A percentile compares a stretch with the other conserved stretches of the same genome.
Evolutionary conservation across 2,797 vertebrate species (phyloP).

Genomic region (Hybognathus amarus): DNA sequence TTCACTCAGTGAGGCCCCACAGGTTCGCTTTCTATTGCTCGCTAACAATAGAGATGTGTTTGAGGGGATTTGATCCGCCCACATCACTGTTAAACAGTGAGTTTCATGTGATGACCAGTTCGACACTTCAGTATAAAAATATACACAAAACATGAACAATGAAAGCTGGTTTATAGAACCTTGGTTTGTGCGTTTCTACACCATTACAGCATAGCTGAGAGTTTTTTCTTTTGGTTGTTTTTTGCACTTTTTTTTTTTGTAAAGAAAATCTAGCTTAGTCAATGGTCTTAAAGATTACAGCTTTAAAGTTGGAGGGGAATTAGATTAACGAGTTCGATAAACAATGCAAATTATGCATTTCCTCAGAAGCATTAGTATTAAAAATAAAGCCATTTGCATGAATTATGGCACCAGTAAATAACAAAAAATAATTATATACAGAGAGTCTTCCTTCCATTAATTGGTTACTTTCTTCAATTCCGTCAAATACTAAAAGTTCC

Average conservation of each 20-base stretch:
- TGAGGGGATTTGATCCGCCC: conserved; percentile 28
- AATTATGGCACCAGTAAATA: conserved; percentile 62
- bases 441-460: conserved; percentile 36
- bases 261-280: conserved; percentile 51
- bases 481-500: conserved; percentile 2
- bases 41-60: conserved; percentile 36
- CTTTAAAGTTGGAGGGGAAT: conserved; percentile 23
- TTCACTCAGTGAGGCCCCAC: not conserved
- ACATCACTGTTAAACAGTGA: conserved; percentile 40
- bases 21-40: conserved; percentile 28
- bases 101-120: conserved; percentile 40
- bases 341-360: conserved; percentile 21
- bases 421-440: conserved; percentile 19
- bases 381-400: conserved; percentile 47
- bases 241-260: not conserved
- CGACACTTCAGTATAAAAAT: conserved; percentile 16
- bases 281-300: conserved; percentile 29
- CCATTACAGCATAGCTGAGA: not conserved
- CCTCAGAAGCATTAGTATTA: conserved; percentile 41
- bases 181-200: not conserved
- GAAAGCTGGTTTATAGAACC: conserved; percentile 11
- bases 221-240: not conserved
- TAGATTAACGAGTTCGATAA: not conserved
- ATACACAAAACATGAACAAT: conserved; percentile 18
- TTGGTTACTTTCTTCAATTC: conserved; percentile 19